These are phyloP conservation scores for Euclidia mi DNA, from an alignment of 2,888 invertebrate species.

Conservation along the genomic window DNA sequence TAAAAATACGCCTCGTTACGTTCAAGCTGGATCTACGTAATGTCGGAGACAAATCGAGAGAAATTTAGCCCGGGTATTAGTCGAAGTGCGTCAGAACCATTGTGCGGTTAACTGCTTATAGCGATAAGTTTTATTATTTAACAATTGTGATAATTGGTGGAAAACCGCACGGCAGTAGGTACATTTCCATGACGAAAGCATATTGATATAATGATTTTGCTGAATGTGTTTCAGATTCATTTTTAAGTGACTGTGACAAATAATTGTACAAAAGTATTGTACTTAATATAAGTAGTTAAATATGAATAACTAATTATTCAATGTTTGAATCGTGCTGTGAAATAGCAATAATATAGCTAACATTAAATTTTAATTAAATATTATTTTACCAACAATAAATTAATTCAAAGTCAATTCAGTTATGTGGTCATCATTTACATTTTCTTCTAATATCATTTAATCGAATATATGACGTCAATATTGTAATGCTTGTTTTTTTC, in stretches of 20 bases:
- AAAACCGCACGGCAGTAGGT: slow-evolving; percentile 26
- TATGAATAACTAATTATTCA: neutral
- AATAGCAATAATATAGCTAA: neutral
- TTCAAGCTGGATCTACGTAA: slow-evolving; percentile 70
- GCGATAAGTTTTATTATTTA: slow-evolving; percentile 33
- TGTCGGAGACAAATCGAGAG: slow-evolving; percentile 61
- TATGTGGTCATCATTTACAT: neutral
- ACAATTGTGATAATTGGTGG: slow-evolving; percentile 36
- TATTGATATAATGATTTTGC: slow-evolving; percentile 18
- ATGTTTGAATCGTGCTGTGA: neutral
- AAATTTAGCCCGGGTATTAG: slow-evolving; percentile 58
- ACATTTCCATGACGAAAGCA: slow-evolving; percentile 35
- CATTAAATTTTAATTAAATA: neutral
- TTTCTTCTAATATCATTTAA: slow-evolving; percentile 12
- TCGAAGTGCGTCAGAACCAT: slow-evolving; percentile 61
- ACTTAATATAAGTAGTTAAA: neutral
- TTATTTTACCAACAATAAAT: slow-evolving; percentile 9
- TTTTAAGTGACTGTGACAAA: slow-evolving; percentile 12
- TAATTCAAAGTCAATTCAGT: neutral
- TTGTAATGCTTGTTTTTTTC: slow-evolving; percentile 22
- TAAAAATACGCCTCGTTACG: slow-evolving; percentile 79
- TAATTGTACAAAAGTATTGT: slow-evolving; percentile 12
- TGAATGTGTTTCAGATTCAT: slow-evolving; percentile 22
- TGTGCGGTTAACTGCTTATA: slow-evolving; percentile 31
- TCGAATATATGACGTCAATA: slow-evolving; percentile 35